These are phyloP conservation scores for Gerris lacustris DNA, from an alignment of 2,888 invertebrate species.

Conservation along the genomic window DNA sequence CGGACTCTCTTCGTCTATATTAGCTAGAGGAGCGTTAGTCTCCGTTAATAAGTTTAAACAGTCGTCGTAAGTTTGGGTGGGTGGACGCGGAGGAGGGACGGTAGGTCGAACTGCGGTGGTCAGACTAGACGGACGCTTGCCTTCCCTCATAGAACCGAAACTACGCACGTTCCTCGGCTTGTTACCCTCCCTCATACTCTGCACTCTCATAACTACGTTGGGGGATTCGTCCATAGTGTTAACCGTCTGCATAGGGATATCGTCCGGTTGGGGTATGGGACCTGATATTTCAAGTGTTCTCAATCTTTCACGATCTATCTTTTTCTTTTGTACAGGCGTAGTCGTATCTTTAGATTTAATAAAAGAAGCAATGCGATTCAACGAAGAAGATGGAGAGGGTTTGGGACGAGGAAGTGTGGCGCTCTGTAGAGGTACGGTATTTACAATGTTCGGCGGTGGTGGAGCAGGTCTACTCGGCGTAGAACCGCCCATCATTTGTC, in stretches of 20 bases:
- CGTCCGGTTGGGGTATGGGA: slow-evolving; percentile 61
- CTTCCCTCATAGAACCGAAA: slow-evolving; percentile 68
- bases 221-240: slow-evolving; percentile 44
- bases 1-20: slow-evolving; percentile 48
- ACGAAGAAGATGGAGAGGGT: slow-evolving; percentile 37
- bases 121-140: slow-evolving; percentile 61
- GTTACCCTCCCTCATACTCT: slow-evolving; percentile 61
- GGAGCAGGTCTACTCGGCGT: slow-evolving; percentile 17
- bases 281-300: slow-evolving; percentile 69
- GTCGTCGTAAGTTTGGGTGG: slow-evolving; percentile 52
- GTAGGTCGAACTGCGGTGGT: slow-evolving; percentile 43
- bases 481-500: slow-evolving; percentile 45
- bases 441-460: neutral
- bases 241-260: slow-evolving; percentile 48
- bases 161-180: slow-evolving; percentile 54
- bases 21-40: slow-evolving; percentile 42
- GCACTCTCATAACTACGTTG: slow-evolving; percentile 58
- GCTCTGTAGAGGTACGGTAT: neutral
- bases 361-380: slow-evolving; percentile 38
- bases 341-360: slow-evolving; percentile 26
- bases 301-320: slow-evolving; percentile 55
- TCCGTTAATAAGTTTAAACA: slow-evolving; percentile 55
- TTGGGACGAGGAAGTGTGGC: neutral
- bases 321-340: slow-evolving; percentile 39
- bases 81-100: slow-evolving; percentile 37